These are phyloP conservation scores for Asobara japonica DNA, from an alignment of 1,140 invertebrate species.

Conservation along the genomic window DNA sequence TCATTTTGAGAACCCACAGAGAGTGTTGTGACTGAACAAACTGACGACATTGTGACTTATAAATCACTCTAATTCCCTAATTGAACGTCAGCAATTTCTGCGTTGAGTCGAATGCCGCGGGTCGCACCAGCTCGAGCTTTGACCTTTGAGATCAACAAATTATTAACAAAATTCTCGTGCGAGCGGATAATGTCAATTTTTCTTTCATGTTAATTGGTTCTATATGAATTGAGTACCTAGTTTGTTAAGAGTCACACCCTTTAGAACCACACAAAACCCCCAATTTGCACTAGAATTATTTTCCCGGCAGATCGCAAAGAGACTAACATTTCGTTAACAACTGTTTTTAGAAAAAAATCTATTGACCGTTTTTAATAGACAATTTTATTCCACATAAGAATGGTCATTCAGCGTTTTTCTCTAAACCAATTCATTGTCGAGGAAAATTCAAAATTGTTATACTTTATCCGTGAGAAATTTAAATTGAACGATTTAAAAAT, in stretches of 20 bases:
- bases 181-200: neutral
- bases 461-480: neutral
- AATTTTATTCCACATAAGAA: no score
- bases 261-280: no score
- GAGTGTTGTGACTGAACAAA: neutral
- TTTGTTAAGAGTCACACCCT: no score
- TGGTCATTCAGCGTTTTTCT: no score
- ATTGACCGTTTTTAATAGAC: no score
- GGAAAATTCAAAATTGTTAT: no score
- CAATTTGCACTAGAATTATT: no score
- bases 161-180: neutral
- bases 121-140: neutral
- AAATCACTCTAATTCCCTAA: slow-evolving; percentile 42
- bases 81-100: slow-evolving; percentile 51
- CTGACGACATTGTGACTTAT: slow-evolving; percentile 27
- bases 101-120: slow-evolving; percentile 36
- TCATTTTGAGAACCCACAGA: neutral
- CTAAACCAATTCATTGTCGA: no score
- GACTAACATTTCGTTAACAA: no score
- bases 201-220: neutral
- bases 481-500: neutral
- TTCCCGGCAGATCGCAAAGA: no score
- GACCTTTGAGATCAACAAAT: neutral
- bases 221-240: neutral
- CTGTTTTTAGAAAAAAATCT: no score